These are phyloP conservation scores for Macrosiphum euphorbiae DNA, from an alignment of 2,888 invertebrate species.

Conservation along the genomic window DNA sequence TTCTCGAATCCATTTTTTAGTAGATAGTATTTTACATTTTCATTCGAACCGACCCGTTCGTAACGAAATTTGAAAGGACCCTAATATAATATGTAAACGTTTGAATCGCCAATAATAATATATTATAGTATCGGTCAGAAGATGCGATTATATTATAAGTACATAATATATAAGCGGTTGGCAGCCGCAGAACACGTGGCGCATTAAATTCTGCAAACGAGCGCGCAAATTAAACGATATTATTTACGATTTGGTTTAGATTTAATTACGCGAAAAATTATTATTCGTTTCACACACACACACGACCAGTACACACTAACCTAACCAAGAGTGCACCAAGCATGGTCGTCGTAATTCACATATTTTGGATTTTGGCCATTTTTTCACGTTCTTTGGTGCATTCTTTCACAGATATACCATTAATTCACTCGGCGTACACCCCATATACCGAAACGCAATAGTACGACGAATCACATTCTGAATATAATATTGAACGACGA, in stretches of 20 bases:
- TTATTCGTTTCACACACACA: background rate
- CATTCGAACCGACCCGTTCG: background rate
- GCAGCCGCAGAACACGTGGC: background rate
- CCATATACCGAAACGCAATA: background rate
- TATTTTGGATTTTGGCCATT: slow-evolving; percentile 38
- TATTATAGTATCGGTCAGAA: background rate
- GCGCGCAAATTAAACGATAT: background rate
- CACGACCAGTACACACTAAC: background rate
- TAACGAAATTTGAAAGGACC: background rate
- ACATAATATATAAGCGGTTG: background rate
- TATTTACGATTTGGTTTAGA: background rate
- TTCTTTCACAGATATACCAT: slow-evolving; percentile 18
- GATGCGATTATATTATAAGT: background rate
- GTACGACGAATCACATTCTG: background rate
- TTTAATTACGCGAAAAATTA: background rate
- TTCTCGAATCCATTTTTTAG: background rate
- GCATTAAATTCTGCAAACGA: background rate
- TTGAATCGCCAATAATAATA: background rate
- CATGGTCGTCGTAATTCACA: background rate
- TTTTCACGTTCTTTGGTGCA: background rate
- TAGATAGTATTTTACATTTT: background rate
- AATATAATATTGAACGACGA: background rate
- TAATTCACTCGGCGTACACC: slow-evolving; percentile 3
- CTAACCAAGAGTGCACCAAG: background rate
- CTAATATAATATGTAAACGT: background rate